Conservation (phyloP, 2,888 invertebrate genomes). For the Lepidochrysops patricia region DNA sequence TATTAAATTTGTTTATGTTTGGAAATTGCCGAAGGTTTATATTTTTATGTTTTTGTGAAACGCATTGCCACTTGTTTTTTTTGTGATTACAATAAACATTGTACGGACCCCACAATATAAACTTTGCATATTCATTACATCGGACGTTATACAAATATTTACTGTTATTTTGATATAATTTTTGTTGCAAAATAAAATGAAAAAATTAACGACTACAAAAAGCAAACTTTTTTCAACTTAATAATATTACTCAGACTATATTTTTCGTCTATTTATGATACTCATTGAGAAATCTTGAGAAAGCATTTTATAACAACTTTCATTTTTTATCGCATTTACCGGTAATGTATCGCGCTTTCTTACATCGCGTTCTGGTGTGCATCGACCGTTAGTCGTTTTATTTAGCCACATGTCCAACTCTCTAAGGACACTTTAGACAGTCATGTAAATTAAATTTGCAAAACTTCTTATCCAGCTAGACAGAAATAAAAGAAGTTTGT, state of each 20-base stretch:
- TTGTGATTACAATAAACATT: neutral
- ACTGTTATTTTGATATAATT: neutral
- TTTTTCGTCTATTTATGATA: too few relatives aligned
- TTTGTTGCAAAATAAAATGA: neutral
- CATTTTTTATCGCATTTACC: too few relatives aligned
- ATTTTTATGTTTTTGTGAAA: neutral
- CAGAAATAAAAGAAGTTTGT: slow-evolving; percentile 18
- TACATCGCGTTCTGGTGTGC: too few relatives aligned
- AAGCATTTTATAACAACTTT: too few relatives aligned
- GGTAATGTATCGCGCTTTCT: too few relatives aligned
- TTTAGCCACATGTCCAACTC: neutral
- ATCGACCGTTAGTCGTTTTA: too few relatives aligned
- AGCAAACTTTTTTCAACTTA: too few relatives aligned
- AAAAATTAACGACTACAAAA: neutral
- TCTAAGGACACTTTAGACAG: slow-evolving; percentile 5
- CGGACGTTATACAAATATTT: neutral
- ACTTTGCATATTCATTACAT: slow-evolving; percentile 2
- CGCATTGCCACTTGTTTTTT: neutral
- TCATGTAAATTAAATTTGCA: slow-evolving; percentile 12
- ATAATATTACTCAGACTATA: too few relatives aligned
- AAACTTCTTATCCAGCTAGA: slow-evolving; percentile 17
- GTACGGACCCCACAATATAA: neutral
- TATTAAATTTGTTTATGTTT: neutral
- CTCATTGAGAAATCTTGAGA: too few relatives aligned
- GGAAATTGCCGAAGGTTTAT: neutral